phyloP scores from a whole-genome alignment of 53 echinoderm and acorn worm genomes.

The Antedon mediterranea region DNA sequence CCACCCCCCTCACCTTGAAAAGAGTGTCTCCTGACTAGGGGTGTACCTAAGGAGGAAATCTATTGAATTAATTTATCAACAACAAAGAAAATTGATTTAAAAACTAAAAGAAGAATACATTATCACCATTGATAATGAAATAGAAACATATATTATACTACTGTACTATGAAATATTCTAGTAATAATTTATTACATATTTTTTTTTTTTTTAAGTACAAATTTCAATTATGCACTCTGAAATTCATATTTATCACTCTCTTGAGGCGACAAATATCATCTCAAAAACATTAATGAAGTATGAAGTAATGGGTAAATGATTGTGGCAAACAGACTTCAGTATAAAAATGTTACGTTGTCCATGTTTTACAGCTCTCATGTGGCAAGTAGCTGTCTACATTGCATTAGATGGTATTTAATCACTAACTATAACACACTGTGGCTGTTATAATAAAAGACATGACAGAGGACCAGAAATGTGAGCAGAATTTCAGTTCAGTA shows the following conservation, averaged over 20 bases:
- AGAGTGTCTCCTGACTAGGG: no score
- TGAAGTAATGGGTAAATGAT: background rate
- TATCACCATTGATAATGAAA: no score
- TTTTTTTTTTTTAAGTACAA: background rate
- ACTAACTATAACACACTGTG: background rate
- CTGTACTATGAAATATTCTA: no score
- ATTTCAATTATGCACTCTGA: background rate
- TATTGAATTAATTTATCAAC: no score
- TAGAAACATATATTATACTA: no score
- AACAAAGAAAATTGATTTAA: no score
- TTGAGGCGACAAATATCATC: background rate
- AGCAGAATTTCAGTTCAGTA: no score
- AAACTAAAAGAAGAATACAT: no score
- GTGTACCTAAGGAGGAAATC: no score
- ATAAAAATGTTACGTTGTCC: background rate
- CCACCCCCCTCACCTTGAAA: no score
- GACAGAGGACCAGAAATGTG: no score
- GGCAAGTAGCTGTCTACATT: background rate
- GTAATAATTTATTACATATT: no score
- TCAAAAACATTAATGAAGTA: background rate
- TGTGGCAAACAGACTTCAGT: background rate
- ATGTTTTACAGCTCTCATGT: background rate
- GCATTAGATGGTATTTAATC: background rate
- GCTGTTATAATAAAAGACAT: background rate
- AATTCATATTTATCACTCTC: background rate